A percentile compares a stretch with the other conserved stretches of the same genome.
Conservation (phyloP, 2,797 vertebrate species). For the Selene dorsalis region DNA sequence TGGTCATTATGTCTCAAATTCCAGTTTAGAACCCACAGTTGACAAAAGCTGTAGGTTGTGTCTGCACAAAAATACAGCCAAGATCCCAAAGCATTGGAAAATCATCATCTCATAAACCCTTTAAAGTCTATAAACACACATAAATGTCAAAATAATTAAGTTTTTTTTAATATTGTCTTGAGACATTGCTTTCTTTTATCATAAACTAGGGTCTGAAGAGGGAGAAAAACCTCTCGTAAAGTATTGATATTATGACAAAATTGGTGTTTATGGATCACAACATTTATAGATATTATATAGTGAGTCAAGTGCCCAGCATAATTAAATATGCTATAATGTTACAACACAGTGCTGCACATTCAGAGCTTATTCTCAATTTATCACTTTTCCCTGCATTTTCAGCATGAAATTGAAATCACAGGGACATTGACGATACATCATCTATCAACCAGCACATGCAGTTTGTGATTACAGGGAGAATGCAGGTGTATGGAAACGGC, state of each 20-base stretch:
- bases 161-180: background rate
- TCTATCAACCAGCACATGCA: conserved; percentile 15
- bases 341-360: background rate
- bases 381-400: conserved; percentile 7
- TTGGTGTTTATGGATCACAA: background rate
- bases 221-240: background rate
- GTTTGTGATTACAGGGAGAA: conserved; percentile 37
- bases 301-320: conserved; percentile 2
- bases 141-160: background rate
- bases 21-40: background rate
- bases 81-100: background rate
- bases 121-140: background rate
- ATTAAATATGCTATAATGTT: conserved; percentile 7
- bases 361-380: background rate
- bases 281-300: background rate
- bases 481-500: conserved; percentile 6
- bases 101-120: background rate
- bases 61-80: background rate
- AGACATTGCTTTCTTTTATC: background rate
- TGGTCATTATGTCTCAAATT: background rate
- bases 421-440: conserved; percentile 2
- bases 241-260: background rate
- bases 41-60: background rate
- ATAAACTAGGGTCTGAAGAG: background rate
- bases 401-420: background rate